Percentiles rank a stretch among this genome's conserved stretches.
phyloP scores from a whole-genome alignment of 2,113 vertebrate genomes.

The Erythrocercus mccallii region DNA sequence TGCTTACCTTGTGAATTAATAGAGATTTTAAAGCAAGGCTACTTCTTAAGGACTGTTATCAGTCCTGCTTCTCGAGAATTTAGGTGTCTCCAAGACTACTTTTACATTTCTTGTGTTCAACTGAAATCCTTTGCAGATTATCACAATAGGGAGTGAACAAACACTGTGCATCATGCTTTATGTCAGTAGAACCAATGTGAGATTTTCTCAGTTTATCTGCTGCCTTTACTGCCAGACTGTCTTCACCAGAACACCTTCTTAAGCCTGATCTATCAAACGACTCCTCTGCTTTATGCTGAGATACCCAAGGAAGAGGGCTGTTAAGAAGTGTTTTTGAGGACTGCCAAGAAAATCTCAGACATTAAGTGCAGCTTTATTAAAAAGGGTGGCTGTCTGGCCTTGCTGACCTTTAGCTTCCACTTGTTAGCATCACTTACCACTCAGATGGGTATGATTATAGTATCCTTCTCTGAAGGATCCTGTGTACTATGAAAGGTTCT shows the following conservation, averaged over 20 bases:
- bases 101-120: neutral
- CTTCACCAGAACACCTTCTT: neutral
- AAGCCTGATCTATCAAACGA: neutral
- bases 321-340: neutral
- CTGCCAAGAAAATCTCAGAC: neutral
- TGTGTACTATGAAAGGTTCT: neutral
- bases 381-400: neutral
- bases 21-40: neutral
- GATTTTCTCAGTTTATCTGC: neutral
- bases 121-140: neutral
- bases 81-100: neutral
- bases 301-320: neutral
- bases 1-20: neutral
- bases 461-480: neutral
- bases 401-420: neutral
- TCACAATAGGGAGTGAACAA: neutral
- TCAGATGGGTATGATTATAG: neutral
- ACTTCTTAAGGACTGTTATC: neutral
- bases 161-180: neutral
- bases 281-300: neutral
- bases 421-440: neutral
- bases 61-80: neutral
- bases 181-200: neutral
- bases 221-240: neutral
- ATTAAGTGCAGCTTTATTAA: neutral